Conservation (phyloP, 2,113 vertebrate species). For the Panthera uncia region DNA sequence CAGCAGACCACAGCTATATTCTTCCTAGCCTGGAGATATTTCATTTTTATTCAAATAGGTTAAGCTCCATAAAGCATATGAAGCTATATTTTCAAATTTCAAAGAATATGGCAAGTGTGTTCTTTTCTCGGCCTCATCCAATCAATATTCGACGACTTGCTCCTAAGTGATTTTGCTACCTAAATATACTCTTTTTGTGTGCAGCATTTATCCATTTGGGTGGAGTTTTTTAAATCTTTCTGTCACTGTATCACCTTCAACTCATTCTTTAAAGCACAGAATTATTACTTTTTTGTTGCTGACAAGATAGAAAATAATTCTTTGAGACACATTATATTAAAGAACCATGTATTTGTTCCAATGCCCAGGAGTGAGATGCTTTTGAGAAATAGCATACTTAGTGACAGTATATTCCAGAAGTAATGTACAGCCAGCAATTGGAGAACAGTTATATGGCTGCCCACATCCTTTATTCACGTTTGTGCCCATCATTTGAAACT, state of each 20-base stretch:
- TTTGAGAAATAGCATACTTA: conserved; percentile 58
- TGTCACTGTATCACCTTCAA: conserved; percentile 48
- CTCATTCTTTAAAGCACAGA: conserved; percentile 48
- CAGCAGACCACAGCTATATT: neutral
- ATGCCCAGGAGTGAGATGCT: conserved; percentile 49
- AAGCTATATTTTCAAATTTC: conserved; percentile 58
- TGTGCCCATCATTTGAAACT: neutral
- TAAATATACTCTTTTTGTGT: conserved; percentile 26
- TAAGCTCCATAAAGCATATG: conserved; percentile 65
- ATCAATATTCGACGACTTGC: conserved; percentile 52
- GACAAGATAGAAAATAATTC: conserved; percentile 60
- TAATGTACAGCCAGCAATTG: neutral
- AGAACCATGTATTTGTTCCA: conserved; percentile 42
- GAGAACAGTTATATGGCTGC: neutral
- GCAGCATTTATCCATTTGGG: neutral
- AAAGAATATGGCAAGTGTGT: conserved; percentile 51
- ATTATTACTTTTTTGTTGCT: conserved; percentile 56
- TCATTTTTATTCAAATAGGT: conserved; percentile 69
- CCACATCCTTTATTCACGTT: neutral
- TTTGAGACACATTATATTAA: conserved; percentile 49
- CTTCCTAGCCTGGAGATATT: conserved; percentile 28
- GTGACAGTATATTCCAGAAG: conserved; percentile 48
- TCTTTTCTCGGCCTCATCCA: conserved; percentile 57
- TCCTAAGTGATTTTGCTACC: conserved; percentile 56
- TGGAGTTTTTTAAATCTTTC: conserved; percentile 26